Evolutionary conservation across 2,888 invertebrate species (phyloP), one percentile per base, ranked within the genome.

Genomic region (Cartodere bifasciata): DNA sequence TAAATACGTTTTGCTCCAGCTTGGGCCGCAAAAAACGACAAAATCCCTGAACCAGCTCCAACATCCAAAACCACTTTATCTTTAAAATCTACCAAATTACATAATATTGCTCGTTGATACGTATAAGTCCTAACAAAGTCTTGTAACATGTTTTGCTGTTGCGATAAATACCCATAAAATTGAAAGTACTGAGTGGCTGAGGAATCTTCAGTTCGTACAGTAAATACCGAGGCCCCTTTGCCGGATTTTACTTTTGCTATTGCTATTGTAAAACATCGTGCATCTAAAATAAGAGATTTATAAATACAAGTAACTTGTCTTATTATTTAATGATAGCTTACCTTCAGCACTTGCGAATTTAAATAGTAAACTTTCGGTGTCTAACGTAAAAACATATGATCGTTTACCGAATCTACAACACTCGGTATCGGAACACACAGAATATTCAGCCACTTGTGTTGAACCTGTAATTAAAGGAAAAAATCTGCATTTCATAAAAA

Each of bases 61-160:
- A 98, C 97, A 65, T 98, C 97, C 49, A 98, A 62, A 7, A 98
- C 82, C 40, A 97, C 74, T 73, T 92, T 87, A 53, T 85, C 80
- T 48, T 78, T 74, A 61, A 97, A 98, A 60, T 98, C 97, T 35
- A 77, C 74, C 31, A 85, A 68, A 63, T 98, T 98, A 31, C 85
- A 80, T 39, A 94, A 67, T 57, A 98, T 94, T 33, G 98, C 97
- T 50, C 88, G 75, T 63, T 98, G 97, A 63, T 98, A 98, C 34
- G 97, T 97, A 55, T 92, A 90, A 25, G 98, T 98, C 46, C 98
- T 72, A 41, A 97, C 88, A 62, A 91, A 98, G 61, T 98, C 98
- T 65, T 98, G 97, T 85, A 98, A 86, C 97, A 98, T 98, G 57
- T 98, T 98, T 63, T 98, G 98, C 63, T 98, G 98, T 59, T 98